Evolutionary conservation across 2,797 vertebrate genomes (phyloP), one percentile per base, ranked within the genome.

Genomic region (Otus scops): DNA sequence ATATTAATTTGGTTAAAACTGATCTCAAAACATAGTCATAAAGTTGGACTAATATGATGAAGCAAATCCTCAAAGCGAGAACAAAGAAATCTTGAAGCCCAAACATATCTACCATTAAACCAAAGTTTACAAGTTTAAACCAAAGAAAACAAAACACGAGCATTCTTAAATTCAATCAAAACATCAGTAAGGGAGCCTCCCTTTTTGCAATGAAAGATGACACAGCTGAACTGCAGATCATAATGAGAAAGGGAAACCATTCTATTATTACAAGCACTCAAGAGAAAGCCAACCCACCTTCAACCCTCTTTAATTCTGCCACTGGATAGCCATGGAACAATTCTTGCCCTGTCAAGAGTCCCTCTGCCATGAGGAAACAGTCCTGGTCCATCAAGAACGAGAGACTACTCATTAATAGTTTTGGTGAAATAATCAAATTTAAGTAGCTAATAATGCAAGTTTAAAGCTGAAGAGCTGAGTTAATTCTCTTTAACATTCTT

Each of bases 41-140:
- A 67, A 43, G 22, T 24, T 53, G 32, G n/a, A 41, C 7, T 45
- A n/a, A 76, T 2, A 22, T 0, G 0, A 57, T 7, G 3, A 59
- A 70, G 39, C 48, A 88, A 92, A 82, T 26, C 23, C 28, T 5
- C 51, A 63, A 56, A 53, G 50, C 8, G 74, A 45, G 26, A 51
- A 32, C 2, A 43, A 71, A 16, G 15, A 16, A 43, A 51, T 68
- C 13, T 14, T 36, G n/a, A 75, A 53, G 47, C 0, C 21, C 17
- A 60, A 77, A 67, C 1, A 34, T 16, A 18, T 45, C 60, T 32
- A 28, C 18, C 12, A 22, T 24, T 68, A 85, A 85, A 76, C 0
- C 34, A 34, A 34, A 34, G 34, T 34, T 34, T 34, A 34, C n/a
- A n/a, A n/a, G n/a, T n/a, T n/a, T n/a, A n/a, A n/a, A n/a, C n/a